Base-by-base conservation (phyloP, 92 coral and sea anemone genomes). In the Parazoanthus darwini region DNA sequence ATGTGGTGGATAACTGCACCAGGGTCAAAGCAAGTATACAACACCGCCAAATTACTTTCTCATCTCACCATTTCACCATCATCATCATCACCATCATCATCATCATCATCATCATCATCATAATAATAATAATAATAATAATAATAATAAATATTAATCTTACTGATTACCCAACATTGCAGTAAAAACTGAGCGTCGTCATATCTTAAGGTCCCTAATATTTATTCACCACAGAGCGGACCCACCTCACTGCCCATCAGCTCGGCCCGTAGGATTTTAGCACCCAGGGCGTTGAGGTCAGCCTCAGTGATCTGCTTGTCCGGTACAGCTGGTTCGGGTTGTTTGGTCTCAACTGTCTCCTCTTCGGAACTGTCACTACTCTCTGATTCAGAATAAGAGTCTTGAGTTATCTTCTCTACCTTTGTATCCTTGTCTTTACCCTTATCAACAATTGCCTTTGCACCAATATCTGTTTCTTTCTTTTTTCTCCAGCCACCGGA, bases 401-500 rank as follows among this genome's bases (percentile, higher is more conserved):
- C 87, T 23, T 82, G 43, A 83, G 15, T 25, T 84, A 86, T 86
- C 18, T 68, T 90, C 8, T 44, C 88, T 59, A 43, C 13, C 43
- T 8, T 51, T 1, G 11, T 26, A 5, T 43, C 82, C 39, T 75
- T 88, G 14, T 29, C 74, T n/a, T 87, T 86, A 37, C 79, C 82
- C 11, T 35, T 39, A 15, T 44, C 23, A 6, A 68, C 50, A 3
- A 29, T 50, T 46, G 46, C 11, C 77, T 10, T 51, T 81, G 75
- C 74, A 86, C 77, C 76, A 78, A 76, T 79, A 65, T 85, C 93
- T 59, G 75, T 50, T 1, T 86, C 88, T 22, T 79, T 85, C 87
- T 91, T 93, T 90, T 95, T 97, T 68, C 94, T 95, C 99, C 99
- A 97, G 18, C 98, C 94, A 14, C 94, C 96, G n/a, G 98, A 91